Evolutionary conservation across 2,113 vertebrate species (phyloP), one percentile per base, ranked within the genome.

Genomic region (Triplophysa rosa): DNA sequence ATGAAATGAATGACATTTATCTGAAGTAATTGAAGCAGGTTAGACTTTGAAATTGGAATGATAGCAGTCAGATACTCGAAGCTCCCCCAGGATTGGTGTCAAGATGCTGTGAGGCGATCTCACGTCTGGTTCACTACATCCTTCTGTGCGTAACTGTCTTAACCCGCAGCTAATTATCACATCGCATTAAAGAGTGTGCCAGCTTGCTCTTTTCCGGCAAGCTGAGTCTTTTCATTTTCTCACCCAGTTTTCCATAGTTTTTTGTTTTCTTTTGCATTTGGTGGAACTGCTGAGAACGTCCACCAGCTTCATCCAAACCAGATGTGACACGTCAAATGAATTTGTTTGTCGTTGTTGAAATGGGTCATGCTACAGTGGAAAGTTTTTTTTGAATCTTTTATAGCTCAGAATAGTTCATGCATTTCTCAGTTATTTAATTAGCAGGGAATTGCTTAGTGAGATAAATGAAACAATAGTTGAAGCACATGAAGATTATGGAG

Each of bases 111-210:
- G 70, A 73, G 70, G 5, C 12, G 26, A 71, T 58, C 68, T 58
- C 52, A 37, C 8, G 68, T 42, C 33, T 73, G 70, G 70, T 73
- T 73, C 70, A 73, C 54, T 73, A 37, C 33, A 73, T 59, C 54
- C 70, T 59, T 73, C 54, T 73, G 70, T 59, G 69, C 52, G 54
- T 71, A 58, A 23, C 29, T 21, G 26, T 58, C 70, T 73, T 73
- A 59, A 73, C 70, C 21, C 54, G 61, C 54, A 73, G 54, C 70
- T 73, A 73, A 73, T 73, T 73, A 73, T 42, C 33, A 73, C 70
- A 59, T 73, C 40, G 70, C 54, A 59, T 61, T 73, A 61, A 73
- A 73, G 13, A 59, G 70, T 8, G 16, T 59, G 33, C 70, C 56
- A 73, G 70, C 70, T 72, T 72, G 70, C 70, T 59, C 33, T 61